Evolutionary conservation across 2,113 vertebrate genomes (phyloP).

Genomic region (Okapia johnstoni): DNA sequence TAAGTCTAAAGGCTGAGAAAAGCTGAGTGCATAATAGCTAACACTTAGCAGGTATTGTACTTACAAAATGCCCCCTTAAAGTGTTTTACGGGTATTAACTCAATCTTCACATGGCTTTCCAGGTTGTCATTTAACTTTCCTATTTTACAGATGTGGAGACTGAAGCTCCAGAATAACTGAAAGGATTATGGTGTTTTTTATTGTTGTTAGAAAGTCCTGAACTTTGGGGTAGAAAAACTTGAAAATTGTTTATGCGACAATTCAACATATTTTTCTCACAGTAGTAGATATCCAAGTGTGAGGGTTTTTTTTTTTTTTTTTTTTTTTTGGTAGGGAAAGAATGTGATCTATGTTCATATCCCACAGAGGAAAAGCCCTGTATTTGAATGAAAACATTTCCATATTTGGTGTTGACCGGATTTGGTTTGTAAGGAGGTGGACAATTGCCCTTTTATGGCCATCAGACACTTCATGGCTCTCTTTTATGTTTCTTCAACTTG

Average conservation of each 20-base stretch:
- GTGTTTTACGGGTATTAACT: neutral
- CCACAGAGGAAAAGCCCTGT: constrained; percentile 20
- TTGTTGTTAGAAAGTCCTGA: neutral
- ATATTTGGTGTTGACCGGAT: constrained; percentile 43
- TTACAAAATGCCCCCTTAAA: neutral
- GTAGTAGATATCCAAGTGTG: neutral
- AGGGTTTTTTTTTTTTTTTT: neutral
- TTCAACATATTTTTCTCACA: constrained; percentile 27
- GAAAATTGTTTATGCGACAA: neutral
- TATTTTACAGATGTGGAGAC: neutral
- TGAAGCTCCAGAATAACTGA: neutral
- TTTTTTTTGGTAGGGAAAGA: neutral
- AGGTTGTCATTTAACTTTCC: neutral
- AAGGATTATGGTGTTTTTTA: neutral
- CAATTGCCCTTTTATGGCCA: constrained; percentile 34
- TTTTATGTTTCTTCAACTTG: neutral
- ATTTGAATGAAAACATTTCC: constrained; percentile 50
- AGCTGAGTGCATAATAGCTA: neutral
- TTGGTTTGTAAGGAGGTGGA: constrained; percentile 6
- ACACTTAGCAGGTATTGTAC: neutral
- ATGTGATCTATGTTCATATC: constrained; percentile 36
- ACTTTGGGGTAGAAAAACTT: neutral
- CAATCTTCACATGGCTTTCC: neutral
- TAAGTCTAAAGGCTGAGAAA: constrained; percentile 9
- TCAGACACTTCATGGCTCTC: neutral